These are phyloP conservation scores for Geophilus truncorum DNA, from an alignment of 2,888 invertebrate genomes.

Conservation along the genomic window DNA sequence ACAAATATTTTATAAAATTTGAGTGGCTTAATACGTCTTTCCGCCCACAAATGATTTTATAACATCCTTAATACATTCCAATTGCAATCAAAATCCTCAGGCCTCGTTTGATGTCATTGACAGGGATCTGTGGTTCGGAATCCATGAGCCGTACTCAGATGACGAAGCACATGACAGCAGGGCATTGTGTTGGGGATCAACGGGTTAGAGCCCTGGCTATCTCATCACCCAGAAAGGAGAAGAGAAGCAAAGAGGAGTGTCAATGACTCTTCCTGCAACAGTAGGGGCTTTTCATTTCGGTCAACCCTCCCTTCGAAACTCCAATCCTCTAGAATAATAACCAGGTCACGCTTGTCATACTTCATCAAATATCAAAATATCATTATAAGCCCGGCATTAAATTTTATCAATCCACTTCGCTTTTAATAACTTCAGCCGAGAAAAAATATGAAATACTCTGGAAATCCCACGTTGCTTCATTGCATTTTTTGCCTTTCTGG, in stretches of 20 bases:
- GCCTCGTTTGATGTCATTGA: not conserved
- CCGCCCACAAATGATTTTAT: no score
- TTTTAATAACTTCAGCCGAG: not conserved
- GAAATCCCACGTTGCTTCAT: not conserved
- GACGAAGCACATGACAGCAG: constrained; percentile 5
- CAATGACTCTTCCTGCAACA: not conserved
- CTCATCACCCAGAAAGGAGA: constrained; percentile 20
- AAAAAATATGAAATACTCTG: no score
- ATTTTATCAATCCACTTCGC: not conserved
- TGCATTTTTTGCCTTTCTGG: not conserved
- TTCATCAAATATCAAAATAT: constrained; percentile 12
- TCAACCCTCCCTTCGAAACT: not conserved
- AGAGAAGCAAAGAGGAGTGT: constrained; percentile 3
- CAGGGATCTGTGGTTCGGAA: not conserved
- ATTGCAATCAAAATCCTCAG: constrained; percentile 12
- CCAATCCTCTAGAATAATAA: constrained; percentile 2
- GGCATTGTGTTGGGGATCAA: constrained; percentile 21
- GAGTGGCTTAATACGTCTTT: no score
- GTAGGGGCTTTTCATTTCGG: constrained; percentile 9
- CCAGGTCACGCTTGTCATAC: constrained; percentile 20
- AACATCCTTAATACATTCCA: not conserved
- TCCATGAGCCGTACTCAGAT: not conserved
- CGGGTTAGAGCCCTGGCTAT: not conserved
- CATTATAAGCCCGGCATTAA: constrained; percentile 10
- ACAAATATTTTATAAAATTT: no score